Conservation (phyloP, 2,797 vertebrate genomes). For the Zalophus californianus region DNA sequence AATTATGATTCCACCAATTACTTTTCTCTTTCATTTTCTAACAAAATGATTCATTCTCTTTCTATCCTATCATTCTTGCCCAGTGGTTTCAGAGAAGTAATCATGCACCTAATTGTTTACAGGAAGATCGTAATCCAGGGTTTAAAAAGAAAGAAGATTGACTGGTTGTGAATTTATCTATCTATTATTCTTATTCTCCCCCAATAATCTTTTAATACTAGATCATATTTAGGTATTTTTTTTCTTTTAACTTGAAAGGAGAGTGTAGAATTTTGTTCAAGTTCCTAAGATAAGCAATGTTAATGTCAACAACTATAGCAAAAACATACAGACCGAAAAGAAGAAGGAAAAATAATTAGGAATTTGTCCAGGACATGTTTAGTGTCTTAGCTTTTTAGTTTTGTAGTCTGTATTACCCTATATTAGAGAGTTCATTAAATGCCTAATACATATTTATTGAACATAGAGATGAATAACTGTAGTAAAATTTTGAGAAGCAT, state of each 20-base stretch:
- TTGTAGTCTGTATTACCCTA: not conserved
- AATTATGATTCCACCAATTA: not conserved
- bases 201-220: not conserved
- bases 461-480: not conserved
- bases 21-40: slow-evolving; percentile 28
- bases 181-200: not conserved
- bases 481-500: not conserved
- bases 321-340: not conserved
- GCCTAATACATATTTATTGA: not conserved
- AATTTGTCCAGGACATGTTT: not conserved
- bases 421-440: not conserved
- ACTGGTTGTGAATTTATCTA: not conserved
- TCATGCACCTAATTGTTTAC: not conserved
- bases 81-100: not conserved
- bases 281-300: not conserved
- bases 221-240: not conserved
- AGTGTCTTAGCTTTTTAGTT: not conserved
- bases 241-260: not conserved
- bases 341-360: not conserved
- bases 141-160: not conserved
- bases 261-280: not conserved
- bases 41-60: not conserved
- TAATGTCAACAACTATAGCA: not conserved
- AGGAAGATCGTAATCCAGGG: not conserved
- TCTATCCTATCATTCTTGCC: not conserved